Percentiles rank a stretch among this genome's conserved stretches.
Conservation (phyloP, 2,797 vertebrate species). For the Dendrocincla tyrannina region DNA sequence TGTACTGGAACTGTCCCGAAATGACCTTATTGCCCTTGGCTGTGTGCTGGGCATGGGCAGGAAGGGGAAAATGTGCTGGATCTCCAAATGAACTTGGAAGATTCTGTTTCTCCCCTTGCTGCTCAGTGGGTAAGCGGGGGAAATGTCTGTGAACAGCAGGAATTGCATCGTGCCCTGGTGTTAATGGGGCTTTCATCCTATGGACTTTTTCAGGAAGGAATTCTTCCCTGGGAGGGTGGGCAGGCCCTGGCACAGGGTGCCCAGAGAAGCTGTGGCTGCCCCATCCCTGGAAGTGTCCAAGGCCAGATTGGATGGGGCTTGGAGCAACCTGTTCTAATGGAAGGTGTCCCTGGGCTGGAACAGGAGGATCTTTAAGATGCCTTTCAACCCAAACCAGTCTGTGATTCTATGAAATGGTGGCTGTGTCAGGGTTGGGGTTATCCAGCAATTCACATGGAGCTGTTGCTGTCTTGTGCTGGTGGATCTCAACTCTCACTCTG, state of each 20-base stretch:
- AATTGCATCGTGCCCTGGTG: background rate
- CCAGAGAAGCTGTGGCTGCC: background rate
- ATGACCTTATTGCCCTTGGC: background rate
- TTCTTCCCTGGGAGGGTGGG: accelerated
- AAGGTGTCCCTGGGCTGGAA: background rate
- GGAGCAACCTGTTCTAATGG: background rate
- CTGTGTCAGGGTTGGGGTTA: background rate
- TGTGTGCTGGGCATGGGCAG: background rate
- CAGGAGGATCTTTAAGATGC: accelerated
- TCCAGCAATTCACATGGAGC: accelerated
- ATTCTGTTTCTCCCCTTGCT: background rate
- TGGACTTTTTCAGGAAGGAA: no score
- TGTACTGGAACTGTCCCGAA: background rate
- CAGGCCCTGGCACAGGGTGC: background rate
- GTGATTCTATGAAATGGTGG: background rate
- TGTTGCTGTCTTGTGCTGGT: background rate
- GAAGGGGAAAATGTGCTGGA: background rate
- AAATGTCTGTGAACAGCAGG: background rate
- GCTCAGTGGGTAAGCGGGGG: background rate
- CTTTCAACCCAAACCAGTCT: background rate
- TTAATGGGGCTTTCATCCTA: background rate
- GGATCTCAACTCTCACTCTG: background rate
- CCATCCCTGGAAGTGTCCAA: background rate
- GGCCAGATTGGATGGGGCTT: background rate
- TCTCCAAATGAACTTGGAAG: background rate